phyloP scores from a whole-genome alignment of 2,888 invertebrate species.

The Branchinecta sandiegonensis region DNA sequence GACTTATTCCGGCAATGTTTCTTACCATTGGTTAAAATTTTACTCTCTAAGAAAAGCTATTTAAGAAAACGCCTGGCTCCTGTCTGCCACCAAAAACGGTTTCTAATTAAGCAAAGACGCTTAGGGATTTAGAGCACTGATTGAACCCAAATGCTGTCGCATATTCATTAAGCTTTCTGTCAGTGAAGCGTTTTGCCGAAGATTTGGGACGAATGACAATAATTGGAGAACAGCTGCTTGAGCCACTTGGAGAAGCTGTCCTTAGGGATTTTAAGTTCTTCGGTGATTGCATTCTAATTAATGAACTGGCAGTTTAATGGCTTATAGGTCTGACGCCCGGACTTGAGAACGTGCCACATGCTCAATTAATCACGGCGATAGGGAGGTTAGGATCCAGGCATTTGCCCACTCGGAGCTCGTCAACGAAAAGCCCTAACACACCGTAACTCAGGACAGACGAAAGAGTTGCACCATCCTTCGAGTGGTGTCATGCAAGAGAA shows the following conservation, averaged over 20 bases:
- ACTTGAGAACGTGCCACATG: conserved; percentile 5
- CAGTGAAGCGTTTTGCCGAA: not conserved
- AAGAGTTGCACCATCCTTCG: too few relatives aligned
- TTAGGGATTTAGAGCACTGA: not conserved
- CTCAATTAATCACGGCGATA: not conserved
- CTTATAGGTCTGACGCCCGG: conserved; percentile 8
- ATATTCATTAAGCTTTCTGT: not conserved
- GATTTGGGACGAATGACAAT: conserved; percentile 3
- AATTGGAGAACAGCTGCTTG: conserved; percentile 4
- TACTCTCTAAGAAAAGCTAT: too few relatives aligned
- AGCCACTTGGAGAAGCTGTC: conserved; percentile 5
- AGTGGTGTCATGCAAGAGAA: too few relatives aligned
- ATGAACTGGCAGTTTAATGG: conserved; percentile 17
- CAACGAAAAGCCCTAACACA: too few relatives aligned
- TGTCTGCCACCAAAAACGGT: not conserved
- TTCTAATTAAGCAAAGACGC: conserved; percentile 9
- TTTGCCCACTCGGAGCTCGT: too few relatives aligned
- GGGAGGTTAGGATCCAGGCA: too few relatives aligned
- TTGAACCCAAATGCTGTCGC: conserved; percentile 13
- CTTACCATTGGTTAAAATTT: too few relatives aligned
- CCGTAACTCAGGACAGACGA: too few relatives aligned
- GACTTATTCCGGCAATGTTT: too few relatives aligned
- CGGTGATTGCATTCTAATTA: conserved; percentile 11
- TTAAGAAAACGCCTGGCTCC: too few relatives aligned
- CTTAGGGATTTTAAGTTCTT: not conserved